Evolutionary conservation across 2,797 vertebrate genomes (phyloP).

Genomic region (Enteromius fasciolatus): DNA sequence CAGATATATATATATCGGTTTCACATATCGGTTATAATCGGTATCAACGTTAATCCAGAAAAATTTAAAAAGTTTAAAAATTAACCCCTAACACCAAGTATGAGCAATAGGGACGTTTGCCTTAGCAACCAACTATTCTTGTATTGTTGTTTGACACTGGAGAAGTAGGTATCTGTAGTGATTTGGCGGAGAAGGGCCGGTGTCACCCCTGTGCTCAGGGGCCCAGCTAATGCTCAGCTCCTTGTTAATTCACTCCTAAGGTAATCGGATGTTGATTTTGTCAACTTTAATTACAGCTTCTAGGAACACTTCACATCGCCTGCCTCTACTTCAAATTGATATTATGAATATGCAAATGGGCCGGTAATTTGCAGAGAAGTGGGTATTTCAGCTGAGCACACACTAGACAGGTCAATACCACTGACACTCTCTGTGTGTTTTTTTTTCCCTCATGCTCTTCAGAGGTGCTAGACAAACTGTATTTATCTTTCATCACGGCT

Average conservation of each 20-base stretch:
- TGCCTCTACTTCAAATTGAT: conserved; percentile 96
- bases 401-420: conserved; percentile 93
- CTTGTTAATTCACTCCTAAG: conserved; percentile 97
- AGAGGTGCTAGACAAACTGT: conserved; percentile 86
- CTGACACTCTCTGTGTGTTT: conserved; percentile 81
- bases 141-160: conserved; percentile 52
- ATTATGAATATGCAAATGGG: conserved; percentile 98
- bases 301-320: conserved; percentile 96
- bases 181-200: conserved; percentile 59
- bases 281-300: conserved; percentile 99
- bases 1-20: background rate
- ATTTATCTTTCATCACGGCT: conserved; percentile 84
- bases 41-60: background rate
- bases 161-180: conserved; percentile 64
- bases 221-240: conserved; percentile 80
- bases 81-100: background rate
- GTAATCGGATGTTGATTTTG: conserved; percentile 99
- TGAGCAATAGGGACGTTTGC: background rate
- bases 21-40: background rate
- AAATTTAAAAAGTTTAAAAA: background rate
- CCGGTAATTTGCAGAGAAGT: conserved; percentile 93
- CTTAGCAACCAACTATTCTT: conserved; percentile 40
- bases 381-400: conserved; percentile 96
- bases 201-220: conserved; percentile 60
- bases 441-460: conserved; percentile 65